Evolutionary conservation across 53 echinoderm and acorn worm genomes (phyloP), one percentile per base, ranked within the genome.

Genomic region (Hippasteria phrygiana): DNA sequence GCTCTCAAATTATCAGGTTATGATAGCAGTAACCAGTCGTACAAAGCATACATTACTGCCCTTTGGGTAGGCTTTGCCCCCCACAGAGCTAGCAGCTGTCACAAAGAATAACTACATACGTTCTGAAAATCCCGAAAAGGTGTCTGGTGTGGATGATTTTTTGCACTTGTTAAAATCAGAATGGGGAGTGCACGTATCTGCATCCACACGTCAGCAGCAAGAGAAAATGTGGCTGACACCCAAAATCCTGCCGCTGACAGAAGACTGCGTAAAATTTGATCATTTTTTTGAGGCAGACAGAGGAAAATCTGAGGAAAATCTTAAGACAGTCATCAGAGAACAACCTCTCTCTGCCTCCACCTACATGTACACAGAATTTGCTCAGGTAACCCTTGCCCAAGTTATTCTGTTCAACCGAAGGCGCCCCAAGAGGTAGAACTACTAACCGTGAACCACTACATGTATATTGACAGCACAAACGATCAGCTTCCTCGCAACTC

Each of bases 191-290:
- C 75, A 90, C 33, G 55, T 90, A 40, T 87, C 87, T 77, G 46
- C 87, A 56, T 22, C 93, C 1, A 71, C 16, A 40, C 81, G 88
- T 8, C 90, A 88, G 74, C 59, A 62, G 78, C 63, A 76, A 54
- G 88, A 87, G 53, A 48, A 24, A 35, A 32, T 59, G 20, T 91
- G 90, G 88, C 91, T 62, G 64, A 71, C 66, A 65, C 64, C 91
- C 13, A 73, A 87, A 32, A 64, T 87, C 14, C 67, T 93, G 37
- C 83, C 90, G 36, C 88, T 91, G 26, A 87, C 90, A 75, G 65
- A 89, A 38, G 90, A 93, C 63, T 90, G 76, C 73, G 63, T 90
- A 14, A 74, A 84, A 29, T 77, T 90, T 37, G 82, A 92, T 64
- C 37, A 22, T 8, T 87, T 78, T n/a, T 55, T 79, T 93, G 12